Evolutionary conservation across 2,888 invertebrate genomes (phyloP), one percentile per base, ranked within the genome.

Genomic region (Tenthredo scrophulariae): DNA sequence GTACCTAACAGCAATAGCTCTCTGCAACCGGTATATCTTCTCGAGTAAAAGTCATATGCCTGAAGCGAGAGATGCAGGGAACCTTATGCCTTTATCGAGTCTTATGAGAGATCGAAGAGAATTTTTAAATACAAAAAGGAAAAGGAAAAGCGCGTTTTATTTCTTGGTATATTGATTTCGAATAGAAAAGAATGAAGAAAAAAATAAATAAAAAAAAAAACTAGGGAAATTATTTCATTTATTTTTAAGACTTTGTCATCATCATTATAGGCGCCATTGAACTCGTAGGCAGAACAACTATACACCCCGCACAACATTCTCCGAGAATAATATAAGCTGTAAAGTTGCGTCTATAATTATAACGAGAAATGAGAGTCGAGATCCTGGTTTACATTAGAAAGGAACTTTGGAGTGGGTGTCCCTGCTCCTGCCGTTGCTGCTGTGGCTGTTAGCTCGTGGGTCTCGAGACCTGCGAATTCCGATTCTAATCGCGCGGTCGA

Each of bases 351-450:
- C 74, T 74, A 43, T 74, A 74, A 74, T 29, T 46, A 77, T 43
- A 74, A 58, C 54, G 43, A 74, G 72, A 58, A 46, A 75, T 75
- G 74, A 62, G 58, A 58, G 46, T 79, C 79, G 65, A 84, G 84
- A 84, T 84, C 84, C 84, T 84, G 84, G 75, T 84, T 79, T 79
- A 77, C 84, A 77, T 84, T 84, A 84, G 84, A 84, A 84, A 84
- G 84, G 84, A 84, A 79, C 84, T 77, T 50, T 67, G 65, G 79
- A 84, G 84, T 84, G 84, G 84, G 84, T 84, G 84, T 84, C 84
- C 79, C 84, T 84, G 84, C 84, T 46, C 62, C 62, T 62, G 58
- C 22, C 2, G n/a, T 3, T 40, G 72, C 22, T 18, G 37, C 9
- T 40, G 72, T 1, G 40, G n/a, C n/a, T n/a, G 37, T 22, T 18